phyloP scores from a whole-genome alignment of 1,140 invertebrate species.

The Batillaria attramentaria region DNA sequence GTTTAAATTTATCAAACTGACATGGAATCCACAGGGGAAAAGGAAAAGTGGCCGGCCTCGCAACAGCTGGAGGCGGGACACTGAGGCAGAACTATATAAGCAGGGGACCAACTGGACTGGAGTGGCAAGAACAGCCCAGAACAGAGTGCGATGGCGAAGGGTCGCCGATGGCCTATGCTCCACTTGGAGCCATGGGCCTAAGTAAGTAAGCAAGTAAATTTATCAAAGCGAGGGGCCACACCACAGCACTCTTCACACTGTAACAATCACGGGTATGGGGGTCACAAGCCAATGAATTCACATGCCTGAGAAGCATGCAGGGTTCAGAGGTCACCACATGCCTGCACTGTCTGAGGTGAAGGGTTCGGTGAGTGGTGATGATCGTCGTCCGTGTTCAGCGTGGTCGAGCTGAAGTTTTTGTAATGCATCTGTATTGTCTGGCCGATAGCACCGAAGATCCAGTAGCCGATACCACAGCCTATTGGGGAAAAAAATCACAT shows the following conservation, averaged over 20 bases:
- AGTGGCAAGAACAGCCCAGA: no score
- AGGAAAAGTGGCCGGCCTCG: no score
- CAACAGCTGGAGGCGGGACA: no score
- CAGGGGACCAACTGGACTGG: no score
- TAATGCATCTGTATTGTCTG: slow-evolving; percentile 24
- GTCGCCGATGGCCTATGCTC: no score
- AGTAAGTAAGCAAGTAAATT: no score
- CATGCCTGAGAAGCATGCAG: neutral
- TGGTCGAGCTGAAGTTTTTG: slow-evolving; percentile 27
- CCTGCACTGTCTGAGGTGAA: neutral
- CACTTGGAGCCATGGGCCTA: no score
- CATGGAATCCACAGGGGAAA: no score
- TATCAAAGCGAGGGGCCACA: neutral
- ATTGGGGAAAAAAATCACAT: no score
- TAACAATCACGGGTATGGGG: no score
- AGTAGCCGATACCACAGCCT: slow-evolving; percentile 45
- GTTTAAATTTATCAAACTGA: neutral
- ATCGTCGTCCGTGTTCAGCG: neutral
- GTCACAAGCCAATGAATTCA: neutral
- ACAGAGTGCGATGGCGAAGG: no score
- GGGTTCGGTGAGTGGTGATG: neutral
- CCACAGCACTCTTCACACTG: neutral
- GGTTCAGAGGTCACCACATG: neutral
- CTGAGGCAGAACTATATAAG: no score
- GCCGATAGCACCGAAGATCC: slow-evolving; percentile 40